Evolutionary conservation across 2,797 vertebrate genomes (phyloP).

Genomic region (Scarus forsteni): DNA sequence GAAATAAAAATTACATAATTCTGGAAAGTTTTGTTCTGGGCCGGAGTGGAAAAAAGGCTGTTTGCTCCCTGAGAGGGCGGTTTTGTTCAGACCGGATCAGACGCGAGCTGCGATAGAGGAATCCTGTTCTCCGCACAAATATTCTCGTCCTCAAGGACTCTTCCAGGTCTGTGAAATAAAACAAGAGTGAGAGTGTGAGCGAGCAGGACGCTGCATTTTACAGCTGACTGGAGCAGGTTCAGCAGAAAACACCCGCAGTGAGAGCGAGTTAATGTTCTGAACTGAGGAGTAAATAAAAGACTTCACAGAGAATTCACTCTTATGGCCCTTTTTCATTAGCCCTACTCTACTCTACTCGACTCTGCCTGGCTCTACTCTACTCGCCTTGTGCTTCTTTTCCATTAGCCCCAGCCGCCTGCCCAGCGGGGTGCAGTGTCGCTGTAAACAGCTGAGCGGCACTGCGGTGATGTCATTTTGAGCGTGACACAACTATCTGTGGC

Average conservation of each 20-base stretch:
- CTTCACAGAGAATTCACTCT: not conserved
- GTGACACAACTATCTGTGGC: no score
- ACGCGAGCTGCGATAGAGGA: constrained; percentile 30
- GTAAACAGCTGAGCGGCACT: no score
- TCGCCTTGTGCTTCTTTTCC: no score
- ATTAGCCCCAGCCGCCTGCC: no score
- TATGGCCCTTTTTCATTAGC: no score
- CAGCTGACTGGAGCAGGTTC: constrained; percentile 19
- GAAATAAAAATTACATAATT: constrained; percentile 74
- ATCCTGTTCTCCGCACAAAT: not conserved
- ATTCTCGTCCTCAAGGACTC: constrained; percentile 18
- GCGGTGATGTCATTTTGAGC: no score
- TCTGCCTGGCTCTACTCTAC: no score
- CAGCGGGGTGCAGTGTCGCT: no score
- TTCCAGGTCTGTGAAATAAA: constrained; percentile 31
- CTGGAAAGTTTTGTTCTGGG: constrained; percentile 78
- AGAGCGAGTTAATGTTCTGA: not conserved
- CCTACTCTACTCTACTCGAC: no score
- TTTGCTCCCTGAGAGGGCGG: constrained; percentile 45
- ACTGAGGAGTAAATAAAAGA: constrained; percentile 17
- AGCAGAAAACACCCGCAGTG: constrained; percentile 20
- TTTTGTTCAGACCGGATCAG: constrained; percentile 72
- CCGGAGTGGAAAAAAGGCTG: constrained; percentile 73
- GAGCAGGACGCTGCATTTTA: constrained; percentile 27
- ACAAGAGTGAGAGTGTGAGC: constrained; percentile 5